Evolutionary conservation across 2,113 vertebrate genomes (phyloP).

Genomic region (Callocephalon fimbriatum): DNA sequence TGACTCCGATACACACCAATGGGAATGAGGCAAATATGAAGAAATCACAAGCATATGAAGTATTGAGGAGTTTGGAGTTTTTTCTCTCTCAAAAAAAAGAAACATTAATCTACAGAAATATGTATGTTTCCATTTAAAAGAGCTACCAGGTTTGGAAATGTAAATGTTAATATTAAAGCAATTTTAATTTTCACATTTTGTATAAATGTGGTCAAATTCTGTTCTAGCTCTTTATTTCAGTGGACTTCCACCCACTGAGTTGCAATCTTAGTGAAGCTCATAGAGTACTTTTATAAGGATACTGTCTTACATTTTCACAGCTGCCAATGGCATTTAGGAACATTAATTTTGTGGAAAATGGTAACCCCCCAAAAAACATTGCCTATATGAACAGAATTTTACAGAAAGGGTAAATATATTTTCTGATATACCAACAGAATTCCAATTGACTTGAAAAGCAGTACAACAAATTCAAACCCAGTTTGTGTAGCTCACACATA

Average conservation of each 20-base stretch:
- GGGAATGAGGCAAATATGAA: background rate
- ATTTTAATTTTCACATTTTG: slow-evolving; percentile 16
- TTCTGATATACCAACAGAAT: background rate
- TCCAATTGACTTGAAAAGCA: background rate
- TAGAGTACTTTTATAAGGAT: background rate
- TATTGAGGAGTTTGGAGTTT: rapidly evolving
- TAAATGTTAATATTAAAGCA: background rate
- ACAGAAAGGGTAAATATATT: background rate
- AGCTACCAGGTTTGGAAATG: background rate
- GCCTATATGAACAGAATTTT: background rate
- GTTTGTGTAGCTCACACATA: background rate
- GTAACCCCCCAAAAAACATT: background rate
- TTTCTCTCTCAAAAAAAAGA: background rate
- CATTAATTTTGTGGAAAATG: background rate
- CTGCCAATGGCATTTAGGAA: slow-evolving; percentile 6
- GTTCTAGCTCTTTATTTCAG: slow-evolving; percentile 22
- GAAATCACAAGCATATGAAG: background rate
- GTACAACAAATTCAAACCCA: background rate
- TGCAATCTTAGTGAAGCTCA: background rate
- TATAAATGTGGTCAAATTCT: background rate
- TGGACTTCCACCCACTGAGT: slow-evolving; percentile 24
- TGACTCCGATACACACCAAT: background rate
- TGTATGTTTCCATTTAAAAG: background rate
- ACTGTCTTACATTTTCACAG: background rate
- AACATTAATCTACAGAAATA: background rate